These are phyloP conservation scores for Bettongia penicillata DNA, from an alignment of 2,113 vertebrate genomes.

Conservation along the genomic window DNA sequence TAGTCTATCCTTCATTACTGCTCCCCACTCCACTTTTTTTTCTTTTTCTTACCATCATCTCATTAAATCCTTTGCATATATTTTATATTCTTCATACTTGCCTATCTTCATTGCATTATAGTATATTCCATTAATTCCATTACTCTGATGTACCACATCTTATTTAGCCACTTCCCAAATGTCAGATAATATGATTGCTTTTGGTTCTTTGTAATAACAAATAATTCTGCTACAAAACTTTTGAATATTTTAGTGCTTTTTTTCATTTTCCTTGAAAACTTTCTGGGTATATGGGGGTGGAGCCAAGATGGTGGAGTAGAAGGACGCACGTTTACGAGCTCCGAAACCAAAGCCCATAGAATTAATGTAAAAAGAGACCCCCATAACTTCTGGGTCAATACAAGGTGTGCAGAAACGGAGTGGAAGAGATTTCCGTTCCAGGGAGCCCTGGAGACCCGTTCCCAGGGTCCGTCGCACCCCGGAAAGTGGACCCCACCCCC, in stretches of 20 bases:
- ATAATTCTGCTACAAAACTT: background rate
- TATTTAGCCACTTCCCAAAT: background rate
- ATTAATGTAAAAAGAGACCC: no score
- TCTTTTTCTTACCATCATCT: background rate
- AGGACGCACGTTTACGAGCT: no score
- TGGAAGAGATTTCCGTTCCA: no score
- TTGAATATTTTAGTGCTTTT: background rate
- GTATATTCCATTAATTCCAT: background rate
- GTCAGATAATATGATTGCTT: background rate
- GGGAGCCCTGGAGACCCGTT: no score
- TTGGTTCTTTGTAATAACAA: background rate
- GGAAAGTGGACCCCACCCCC: no score
- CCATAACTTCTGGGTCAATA: no score
- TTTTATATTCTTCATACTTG: background rate
- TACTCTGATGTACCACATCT: background rate
- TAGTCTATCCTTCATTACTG: background rate
- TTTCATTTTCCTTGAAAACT: background rate
- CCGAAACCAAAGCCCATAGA: no score
- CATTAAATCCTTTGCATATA: background rate
- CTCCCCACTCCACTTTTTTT: background rate
- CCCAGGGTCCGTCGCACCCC: no score
- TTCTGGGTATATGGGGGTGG: no score
- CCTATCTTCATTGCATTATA: background rate
- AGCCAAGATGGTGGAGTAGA: no score
- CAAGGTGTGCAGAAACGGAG: no score